These are phyloP conservation scores for Chaenogobius annularis DNA, from an alignment of 2,113 vertebrate species.

Conservation along the genomic window DNA sequence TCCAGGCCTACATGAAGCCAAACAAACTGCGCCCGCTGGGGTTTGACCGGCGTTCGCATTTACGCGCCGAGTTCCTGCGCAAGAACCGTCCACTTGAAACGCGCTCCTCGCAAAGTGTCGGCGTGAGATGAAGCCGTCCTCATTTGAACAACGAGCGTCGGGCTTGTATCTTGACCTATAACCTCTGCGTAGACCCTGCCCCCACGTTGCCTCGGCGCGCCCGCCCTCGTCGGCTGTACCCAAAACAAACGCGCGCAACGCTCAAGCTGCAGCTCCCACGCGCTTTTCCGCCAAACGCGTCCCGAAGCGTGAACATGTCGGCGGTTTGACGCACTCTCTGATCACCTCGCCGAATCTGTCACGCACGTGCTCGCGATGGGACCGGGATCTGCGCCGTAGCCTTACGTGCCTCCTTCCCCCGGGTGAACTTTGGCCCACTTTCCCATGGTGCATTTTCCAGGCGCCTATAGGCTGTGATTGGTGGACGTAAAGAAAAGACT, in stretches of 20 bases:
- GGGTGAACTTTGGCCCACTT: conserved; percentile 71
- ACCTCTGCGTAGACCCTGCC: conserved; percentile 70
- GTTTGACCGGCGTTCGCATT: neutral
- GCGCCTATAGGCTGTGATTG: conserved; percentile 22
- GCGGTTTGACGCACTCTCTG: neutral
- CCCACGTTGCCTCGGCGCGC: conserved; percentile 41
- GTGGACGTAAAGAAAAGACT: conserved; percentile 5
- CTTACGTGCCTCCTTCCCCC: conserved; percentile 47
- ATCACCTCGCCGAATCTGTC: neutral
- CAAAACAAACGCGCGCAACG: neutral
- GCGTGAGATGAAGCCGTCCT: conserved; percentile 20
- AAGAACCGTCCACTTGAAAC: neutral
- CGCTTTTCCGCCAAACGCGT: neutral
- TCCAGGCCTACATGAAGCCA: conserved; percentile 3
- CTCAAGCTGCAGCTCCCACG: neutral
- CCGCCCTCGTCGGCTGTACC: neutral
- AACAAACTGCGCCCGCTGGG: conserved; percentile 5
- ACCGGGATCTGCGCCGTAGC: conserved; percentile 25
- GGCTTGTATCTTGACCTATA: conserved; percentile 79
- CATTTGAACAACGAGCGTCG: conserved; percentile 70
- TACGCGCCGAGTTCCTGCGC: neutral
- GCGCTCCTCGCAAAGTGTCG: neutral
- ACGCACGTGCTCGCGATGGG: conserved; percentile 14
- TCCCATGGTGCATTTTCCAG: conserved; percentile 33
- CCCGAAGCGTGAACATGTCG: no score